Evolutionary conservation across 2,113 vertebrate genomes (phyloP), one percentile per base, ranked within the genome.

Genomic region (Perca fluviatilis): DNA sequence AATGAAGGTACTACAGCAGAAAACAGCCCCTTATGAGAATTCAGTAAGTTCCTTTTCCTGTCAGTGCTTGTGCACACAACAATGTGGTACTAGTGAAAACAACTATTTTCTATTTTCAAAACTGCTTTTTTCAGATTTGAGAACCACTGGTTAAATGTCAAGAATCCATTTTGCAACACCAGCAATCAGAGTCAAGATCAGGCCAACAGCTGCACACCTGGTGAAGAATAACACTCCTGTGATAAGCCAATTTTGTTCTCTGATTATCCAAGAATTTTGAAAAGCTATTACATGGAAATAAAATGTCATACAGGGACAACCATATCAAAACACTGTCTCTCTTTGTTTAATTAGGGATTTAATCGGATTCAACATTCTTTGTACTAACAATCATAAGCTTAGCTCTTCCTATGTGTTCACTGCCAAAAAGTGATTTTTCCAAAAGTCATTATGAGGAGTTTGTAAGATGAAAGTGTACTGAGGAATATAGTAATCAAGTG

Each of bases 271-370:
- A 63, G 21, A 61, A 25, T 16, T 61, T 27, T 30, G 6, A 21
- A 27, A 57, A 73, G 36, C 51, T 18, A n/a, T 47, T 18, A 54
- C 14, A 18, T 10, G 2, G 23, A 71, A 71, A 43, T 47, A 5
- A 54, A 67, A 56, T 56, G 12, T 43, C 10, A 33, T 6, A 50
- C 15, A 36, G 27, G 69, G 36, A 33, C 27, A 50, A 21, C 33
- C 25, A 25, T 66, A 30, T 54, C n/a, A 40, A 67, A 19, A 23
- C 30, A 64, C 1, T 7, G 21, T 40, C 12, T 65, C 6, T 36
- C 30, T 77, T 36, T 49, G 46, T 61, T 64, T 81, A 84, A 70
- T 69, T 77, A 43, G 68, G 7, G 13, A 70, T 78, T 74, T 47
- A 63, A 25, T 49, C 1, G 1, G 54, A 76, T 63, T 60, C 33